Evolutionary conservation across 2,797 vertebrate species (phyloP).

Genomic region (Lepus oiostolus): DNA sequence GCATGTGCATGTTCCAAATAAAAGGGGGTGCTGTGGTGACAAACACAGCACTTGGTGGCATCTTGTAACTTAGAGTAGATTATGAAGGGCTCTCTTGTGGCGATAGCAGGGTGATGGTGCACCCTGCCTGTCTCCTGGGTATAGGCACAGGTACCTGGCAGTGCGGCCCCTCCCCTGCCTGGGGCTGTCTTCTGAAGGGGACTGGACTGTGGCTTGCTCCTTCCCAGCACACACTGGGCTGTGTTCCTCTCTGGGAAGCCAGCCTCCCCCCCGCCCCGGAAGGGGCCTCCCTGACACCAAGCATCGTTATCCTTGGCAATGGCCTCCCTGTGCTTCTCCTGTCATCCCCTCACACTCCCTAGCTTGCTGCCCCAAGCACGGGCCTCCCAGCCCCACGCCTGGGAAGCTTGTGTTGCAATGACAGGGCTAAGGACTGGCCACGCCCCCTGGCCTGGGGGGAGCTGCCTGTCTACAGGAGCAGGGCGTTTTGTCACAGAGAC

Average conservation of each 20-base stretch:
- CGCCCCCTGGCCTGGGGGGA: constrained; percentile 51
- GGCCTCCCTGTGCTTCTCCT: no score
- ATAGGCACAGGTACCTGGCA: not conserved
- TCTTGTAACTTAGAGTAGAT: not conserved
- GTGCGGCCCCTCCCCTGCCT: fast-evolving
- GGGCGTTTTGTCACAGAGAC: constrained; percentile 69
- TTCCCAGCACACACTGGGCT: not conserved
- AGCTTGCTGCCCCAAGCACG: not conserved
- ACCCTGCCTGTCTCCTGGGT: not conserved
- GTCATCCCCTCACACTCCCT: no score
- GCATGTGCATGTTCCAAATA: not conserved
- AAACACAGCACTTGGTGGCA: not conserved
- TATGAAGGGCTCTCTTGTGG: not conserved
- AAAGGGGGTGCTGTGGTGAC: not conserved
- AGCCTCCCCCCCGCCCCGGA: no score
- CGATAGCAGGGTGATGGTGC: no score
- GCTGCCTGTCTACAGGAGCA: constrained; percentile 69
- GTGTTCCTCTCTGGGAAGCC: not conserved
- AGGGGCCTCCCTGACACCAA: not conserved
- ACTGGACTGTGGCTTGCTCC: not conserved
- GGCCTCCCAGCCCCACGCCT: not conserved
- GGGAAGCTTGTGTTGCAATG: not conserved
- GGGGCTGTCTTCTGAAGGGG: not conserved
- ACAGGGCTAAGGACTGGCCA: constrained; percentile 67
- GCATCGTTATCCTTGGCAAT: not conserved